A percentile compares a stretch with the other conserved stretches of the same genome.
These are phyloP conservation scores for Neomonachus schauinslandi DNA, from an alignment of 2,113 vertebrate genomes.

Conservation along the genomic window DNA sequence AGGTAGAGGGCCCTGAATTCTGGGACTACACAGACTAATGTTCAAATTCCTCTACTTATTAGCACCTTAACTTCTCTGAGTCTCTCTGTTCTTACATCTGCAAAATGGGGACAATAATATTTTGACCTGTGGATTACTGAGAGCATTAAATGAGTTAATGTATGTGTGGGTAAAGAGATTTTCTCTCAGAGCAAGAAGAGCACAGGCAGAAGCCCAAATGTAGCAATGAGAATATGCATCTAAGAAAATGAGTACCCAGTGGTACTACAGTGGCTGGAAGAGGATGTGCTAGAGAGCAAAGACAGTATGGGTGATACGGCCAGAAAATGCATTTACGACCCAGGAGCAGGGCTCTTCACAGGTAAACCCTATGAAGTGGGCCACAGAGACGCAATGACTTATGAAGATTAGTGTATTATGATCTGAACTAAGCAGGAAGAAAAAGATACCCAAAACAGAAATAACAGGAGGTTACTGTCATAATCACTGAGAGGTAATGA, in stretches of 20 bases:
- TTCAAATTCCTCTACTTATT: background rate
- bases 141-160: background rate
- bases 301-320: background rate
- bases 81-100: background rate
- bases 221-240: background rate
- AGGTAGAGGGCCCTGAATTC: background rate
- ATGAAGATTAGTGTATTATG: background rate
- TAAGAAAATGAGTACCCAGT: background rate
- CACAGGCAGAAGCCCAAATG: background rate
- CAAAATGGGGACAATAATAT: conserved; percentile 13
- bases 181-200: background rate
- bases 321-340: background rate
- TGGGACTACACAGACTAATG: background rate
- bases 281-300: background rate
- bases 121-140: background rate
- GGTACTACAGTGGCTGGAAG: background rate
- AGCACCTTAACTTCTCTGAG: background rate
- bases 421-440: background rate
- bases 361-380: background rate
- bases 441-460: background rate
- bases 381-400: background rate
- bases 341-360: background rate
- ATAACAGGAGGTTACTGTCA: background rate
- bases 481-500: background rate
- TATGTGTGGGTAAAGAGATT: background rate